Evolutionary conservation across 2,113 vertebrate species (phyloP), one percentile per base, ranked within the genome.

Genomic region (Monopterus albus): DNA sequence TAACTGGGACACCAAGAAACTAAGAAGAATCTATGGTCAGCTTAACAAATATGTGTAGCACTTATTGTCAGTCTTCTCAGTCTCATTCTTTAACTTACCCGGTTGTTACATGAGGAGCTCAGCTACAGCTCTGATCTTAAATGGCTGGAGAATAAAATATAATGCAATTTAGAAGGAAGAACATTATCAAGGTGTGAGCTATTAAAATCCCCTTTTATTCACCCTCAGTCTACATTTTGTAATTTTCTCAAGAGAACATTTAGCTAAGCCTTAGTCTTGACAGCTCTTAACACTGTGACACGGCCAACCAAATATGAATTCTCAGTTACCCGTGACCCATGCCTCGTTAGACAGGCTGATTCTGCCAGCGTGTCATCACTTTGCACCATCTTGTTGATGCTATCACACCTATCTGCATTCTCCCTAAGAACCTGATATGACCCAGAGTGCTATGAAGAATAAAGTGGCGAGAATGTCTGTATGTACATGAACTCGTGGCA

Each of bases 371-470:
- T 93, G 84, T 94, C 90, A 92, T 92, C 88, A 81, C 90, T 85
- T 92, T 74, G 82, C 87, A 86, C 88, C 65, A 75, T 82, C 86
- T 87, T 87, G 91, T 88, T 47, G 71, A 87, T 79, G 83, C 74
- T 79, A 92, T 92, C 86, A 17, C 75, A 20, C 60, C 76, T 86
- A 79, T 87, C 81, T 85, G 79, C 79, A 75, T 91, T 89, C 83
- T 89, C 73, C 63, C 79, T 23, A 83, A 87, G 90, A 92, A 94
- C 88, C 84, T 72, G 88, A 91, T 91, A 84, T 91, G 90, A 91
- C 89, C 75, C 76, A 67, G 70, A 87, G 89, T 78, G 83, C 66
- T 68, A 46, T 57, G 66, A 64, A 59, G 78, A 46, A 63, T 51
- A 69, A 64, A 33, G 57, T 55, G 40, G 26, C 0, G 56, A 53